phyloP scores from a whole-genome alignment of 2,797 vertebrate genomes.

The Tokudaia muenninki region DNA sequence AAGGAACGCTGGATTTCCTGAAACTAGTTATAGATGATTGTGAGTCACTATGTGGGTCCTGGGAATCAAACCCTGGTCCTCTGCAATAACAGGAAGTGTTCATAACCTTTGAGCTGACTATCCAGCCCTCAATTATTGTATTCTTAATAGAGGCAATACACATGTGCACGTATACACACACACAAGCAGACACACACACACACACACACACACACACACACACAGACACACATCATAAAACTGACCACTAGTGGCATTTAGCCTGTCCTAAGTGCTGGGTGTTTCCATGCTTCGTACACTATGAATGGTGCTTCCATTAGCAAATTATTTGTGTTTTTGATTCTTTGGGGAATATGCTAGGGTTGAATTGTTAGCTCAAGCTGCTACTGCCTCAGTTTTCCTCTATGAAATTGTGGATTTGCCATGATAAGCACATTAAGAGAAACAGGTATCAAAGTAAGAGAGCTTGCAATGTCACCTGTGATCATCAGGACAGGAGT shows the following conservation, averaged over 20 bases:
- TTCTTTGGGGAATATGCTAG: background rate
- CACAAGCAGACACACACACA: background rate
- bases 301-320: background rate
- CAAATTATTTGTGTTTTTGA: background rate
- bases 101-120: background rate
- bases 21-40: background rate
- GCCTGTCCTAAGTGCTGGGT: background rate
- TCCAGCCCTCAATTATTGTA: background rate
- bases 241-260: background rate
- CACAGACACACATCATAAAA: background rate
- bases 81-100: background rate
- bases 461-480: background rate
- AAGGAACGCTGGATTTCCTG: background rate
- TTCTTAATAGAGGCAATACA: background rate
- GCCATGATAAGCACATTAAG: background rate
- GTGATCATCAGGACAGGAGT: background rate
- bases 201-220: background rate
- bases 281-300: background rate
- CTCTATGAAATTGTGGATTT: background rate
- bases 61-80: background rate
- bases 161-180: background rate
- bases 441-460: conserved; percentile 1
- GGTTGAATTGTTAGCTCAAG: background rate
- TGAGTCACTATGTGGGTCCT: background rate
- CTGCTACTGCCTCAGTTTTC: background rate